Percentiles rank a stretch among this genome's conserved stretches.
Conservation (phyloP, 1,140 invertebrate genomes). For the Antheraea pernyi region DNA sequence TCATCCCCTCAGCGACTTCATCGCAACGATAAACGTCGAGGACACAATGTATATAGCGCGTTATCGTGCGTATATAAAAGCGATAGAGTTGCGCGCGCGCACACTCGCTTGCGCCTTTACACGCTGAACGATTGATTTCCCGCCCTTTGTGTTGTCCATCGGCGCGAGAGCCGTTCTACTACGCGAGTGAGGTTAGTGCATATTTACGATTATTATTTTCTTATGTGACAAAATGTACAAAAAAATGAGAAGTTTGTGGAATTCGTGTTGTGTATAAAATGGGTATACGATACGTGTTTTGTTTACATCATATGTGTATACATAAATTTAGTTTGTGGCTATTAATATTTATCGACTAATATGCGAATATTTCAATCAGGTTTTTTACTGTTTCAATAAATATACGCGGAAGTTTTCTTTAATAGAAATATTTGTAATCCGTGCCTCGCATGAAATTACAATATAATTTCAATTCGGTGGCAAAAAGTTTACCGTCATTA, state of each 20-base stretch:
- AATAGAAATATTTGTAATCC: no score
- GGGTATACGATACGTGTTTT: slow-evolving; percentile 6
- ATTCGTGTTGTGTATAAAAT: slow-evolving; percentile 16
- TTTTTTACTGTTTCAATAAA: neutral
- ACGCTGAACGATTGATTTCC: slow-evolving; percentile 55
- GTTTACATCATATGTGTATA: neutral
- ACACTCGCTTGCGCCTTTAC: slow-evolving; percentile 52
- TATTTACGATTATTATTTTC: slow-evolving; percentile 46
- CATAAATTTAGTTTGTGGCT: neutral
- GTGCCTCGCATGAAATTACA: no score
- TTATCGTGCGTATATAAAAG: slow-evolving; percentile 66
- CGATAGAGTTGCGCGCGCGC: slow-evolving; percentile 56
- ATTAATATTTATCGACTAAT: neutral
- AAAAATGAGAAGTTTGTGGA: slow-evolving; percentile 7
- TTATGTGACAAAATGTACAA: slow-evolving; percentile 7
- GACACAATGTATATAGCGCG: slow-evolving; percentile 23
- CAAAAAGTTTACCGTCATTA: no score
- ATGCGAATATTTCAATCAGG: neutral
- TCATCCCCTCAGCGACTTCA: slow-evolving; percentile 7
- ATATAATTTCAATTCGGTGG: no score
- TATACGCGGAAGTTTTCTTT: no score
- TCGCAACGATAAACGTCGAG: neutral
- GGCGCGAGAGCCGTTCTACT: slow-evolving; percentile 44
- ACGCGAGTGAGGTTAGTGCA: slow-evolving; percentile 66
- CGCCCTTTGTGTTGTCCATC: slow-evolving; percentile 54